Evolutionary conservation across 1,140 invertebrate genomes (phyloP), one percentile per base, ranked within the genome.

Genomic region (Watersipora subatra): DNA sequence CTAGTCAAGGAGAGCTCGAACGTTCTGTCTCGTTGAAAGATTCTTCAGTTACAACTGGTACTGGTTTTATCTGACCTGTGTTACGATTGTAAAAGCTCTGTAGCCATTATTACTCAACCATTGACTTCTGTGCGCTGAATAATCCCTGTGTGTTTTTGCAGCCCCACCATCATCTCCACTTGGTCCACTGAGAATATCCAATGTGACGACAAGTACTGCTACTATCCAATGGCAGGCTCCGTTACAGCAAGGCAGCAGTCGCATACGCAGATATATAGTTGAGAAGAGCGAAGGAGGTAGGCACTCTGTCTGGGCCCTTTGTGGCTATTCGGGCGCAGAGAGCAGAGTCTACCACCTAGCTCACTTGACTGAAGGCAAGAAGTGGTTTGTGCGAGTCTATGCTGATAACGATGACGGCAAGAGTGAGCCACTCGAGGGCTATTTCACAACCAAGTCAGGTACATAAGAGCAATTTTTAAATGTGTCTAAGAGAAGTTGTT

Each of bases 361-460:
- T 84, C 90, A 92, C 20, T 78, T 97, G 61, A 91, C 96, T 76
- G 89, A 91, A 20, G 92, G 92, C 74, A 86, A 86, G 68, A 88
- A 90, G 68, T 96, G 96, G 78, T 86, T 87, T 70, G 97, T 97
- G 84, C 84, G 93, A 62, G 85, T 96, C 0, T 84, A 90, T 57
- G 96, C 96, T 57, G 93, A 98, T 77, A 98, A 97, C 82, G 92
- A 95, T 69, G 96, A 98, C 72, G 96, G 96, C 0, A 83, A 94
- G 12, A 94, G 92, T 17, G 92, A 97, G 70, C 90, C 93, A 20
- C 78, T 97, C 19, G 91, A 94, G 76, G 34, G 34, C 34, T 46
- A 7, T 46, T 46, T 46, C n/a, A 46, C 34, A 7, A 46, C 34
- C 34, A 46, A 46, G n/a, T 12, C 34, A 46, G 34, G 34, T 46